Percentiles rank a stretch among this genome's conserved stretches.
Conservation (phyloP, 2,113 vertebrate species). For the Amphiprion percula region DNA sequence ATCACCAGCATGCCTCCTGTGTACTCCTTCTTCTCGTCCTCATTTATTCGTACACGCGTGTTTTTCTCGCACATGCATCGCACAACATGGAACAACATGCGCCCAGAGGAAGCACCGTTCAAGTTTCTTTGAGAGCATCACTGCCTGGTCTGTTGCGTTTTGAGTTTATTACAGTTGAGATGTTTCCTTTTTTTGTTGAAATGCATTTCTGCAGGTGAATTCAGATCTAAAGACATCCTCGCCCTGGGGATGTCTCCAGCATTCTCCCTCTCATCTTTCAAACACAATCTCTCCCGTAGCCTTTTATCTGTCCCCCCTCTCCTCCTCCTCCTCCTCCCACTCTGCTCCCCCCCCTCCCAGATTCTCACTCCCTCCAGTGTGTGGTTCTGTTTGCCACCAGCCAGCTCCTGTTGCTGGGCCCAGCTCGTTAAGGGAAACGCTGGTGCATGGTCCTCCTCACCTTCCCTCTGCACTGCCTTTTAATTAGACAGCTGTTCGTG, state of each 20-base stretch:
- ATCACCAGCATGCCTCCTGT: conserved; percentile 28
- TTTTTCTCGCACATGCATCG: conserved; percentile 12
- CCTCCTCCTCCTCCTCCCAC: background rate
- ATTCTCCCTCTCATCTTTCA: conserved; percentile 78
- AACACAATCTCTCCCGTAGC: conserved; percentile 69
- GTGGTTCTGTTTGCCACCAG: conserved; percentile 60
- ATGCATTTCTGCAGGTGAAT: conserved; percentile 71
- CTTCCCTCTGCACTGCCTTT: conserved; percentile 72
- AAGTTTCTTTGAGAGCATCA: conserved; percentile 31
- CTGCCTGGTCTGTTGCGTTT: conserved; percentile 28
- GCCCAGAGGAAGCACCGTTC: conserved; percentile 12
- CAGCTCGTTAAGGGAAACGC: conserved; percentile 76
- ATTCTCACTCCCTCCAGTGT: conserved; percentile 37
- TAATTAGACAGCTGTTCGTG: conserved; percentile 79
- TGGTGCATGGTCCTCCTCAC: conserved; percentile 75
- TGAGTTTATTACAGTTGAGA: conserved; percentile 65
- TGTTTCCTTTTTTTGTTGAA: conserved; percentile 71
- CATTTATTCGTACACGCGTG: conserved; percentile 24
- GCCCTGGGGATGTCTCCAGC: conserved; percentile 66
- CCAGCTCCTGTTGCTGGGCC: conserved; percentile 69
- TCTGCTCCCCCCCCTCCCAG: conserved; percentile 29
- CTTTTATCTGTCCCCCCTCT: conserved; percentile 63
- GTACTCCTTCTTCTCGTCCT: background rate
- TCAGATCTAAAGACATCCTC: conserved; percentile 73
- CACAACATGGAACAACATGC: conserved; percentile 2